Conservation (phyloP, 2,113 vertebrate genomes). For the Leptobrachium leishanense region DNA sequence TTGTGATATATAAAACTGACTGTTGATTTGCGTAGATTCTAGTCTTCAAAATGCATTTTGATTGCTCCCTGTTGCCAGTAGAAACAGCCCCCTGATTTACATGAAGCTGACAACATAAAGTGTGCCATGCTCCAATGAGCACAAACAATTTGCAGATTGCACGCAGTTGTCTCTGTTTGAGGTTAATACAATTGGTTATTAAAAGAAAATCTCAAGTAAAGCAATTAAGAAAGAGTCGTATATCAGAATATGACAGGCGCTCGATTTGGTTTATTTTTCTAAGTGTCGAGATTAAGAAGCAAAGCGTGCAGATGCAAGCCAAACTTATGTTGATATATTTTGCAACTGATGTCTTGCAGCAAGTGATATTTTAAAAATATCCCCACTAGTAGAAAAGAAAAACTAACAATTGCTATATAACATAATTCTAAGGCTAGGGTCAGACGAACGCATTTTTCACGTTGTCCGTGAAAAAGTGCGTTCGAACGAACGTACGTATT, state of each 20-base stretch:
- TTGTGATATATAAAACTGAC: conserved; percentile 1
- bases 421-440: too few relatives aligned
- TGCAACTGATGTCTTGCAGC: too few relatives aligned
- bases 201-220: not conserved
- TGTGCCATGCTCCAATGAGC: conserved; percentile 38
- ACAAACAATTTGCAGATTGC: conserved; percentile 37
- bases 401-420: too few relatives aligned
- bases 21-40: conserved; percentile 36
- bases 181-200: conserved; percentile 14
- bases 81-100: conserved; percentile 39
- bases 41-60: conserved; percentile 49
- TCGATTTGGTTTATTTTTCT: not conserved
- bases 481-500: too few relatives aligned
- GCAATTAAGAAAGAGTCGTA: conserved; percentile 28
- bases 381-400: too few relatives aligned
- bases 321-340: not conserved
- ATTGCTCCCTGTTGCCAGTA: conserved; percentile 25
- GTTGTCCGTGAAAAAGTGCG: too few relatives aligned
- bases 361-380: too few relatives aligned
- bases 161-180: conserved; percentile 39
- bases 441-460: too few relatives aligned
- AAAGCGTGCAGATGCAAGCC: not conserved
- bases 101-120: not conserved
- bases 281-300: not conserved
- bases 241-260: conserved; percentile 3